Conservation (phyloP, 2,113 vertebrate species). For the Callionymus lyra region DNA sequence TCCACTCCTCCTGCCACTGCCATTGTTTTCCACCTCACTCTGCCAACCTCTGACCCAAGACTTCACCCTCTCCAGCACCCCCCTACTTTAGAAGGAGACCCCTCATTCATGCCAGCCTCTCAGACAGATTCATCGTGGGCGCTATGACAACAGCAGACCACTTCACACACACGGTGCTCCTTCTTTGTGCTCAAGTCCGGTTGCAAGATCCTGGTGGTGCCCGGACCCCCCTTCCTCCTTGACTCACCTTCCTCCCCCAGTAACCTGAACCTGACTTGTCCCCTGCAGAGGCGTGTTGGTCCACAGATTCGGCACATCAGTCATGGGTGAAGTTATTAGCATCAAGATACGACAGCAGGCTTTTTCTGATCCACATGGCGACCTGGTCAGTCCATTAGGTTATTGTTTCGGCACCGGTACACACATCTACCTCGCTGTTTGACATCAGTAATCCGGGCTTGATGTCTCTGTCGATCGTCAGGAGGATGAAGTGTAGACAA, state of each 20-base stretch:
- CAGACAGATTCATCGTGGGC: slow-evolving; percentile 21
- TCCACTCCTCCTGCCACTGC: slow-evolving; percentile 18
- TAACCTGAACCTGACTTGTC: slow-evolving; percentile 42
- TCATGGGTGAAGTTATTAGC: slow-evolving; percentile 3
- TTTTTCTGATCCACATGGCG: slow-evolving; percentile 2
- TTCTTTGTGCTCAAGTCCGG: slow-evolving; percentile 29
- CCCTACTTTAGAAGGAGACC: background rate
- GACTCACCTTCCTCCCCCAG: too few species aligned
- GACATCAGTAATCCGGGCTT: too few species aligned
- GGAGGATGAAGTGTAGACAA: too few species aligned
- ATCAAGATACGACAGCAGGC: slow-evolving; percentile 3
- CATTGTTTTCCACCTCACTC: slow-evolving; percentile 43
- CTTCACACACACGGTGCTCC: too few species aligned
- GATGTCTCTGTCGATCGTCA: too few species aligned
- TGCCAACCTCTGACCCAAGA: slow-evolving; percentile 53
- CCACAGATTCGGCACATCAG: background rate
- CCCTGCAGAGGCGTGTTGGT: slow-evolving; percentile 6
- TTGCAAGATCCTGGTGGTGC: slow-evolving; percentile 30
- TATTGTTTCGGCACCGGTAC: slow-evolving; percentile 7
- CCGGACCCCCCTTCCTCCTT: background rate
- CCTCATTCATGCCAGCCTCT: slow-evolving; percentile 8
- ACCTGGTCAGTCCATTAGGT: slow-evolving; percentile 30
- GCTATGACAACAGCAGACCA: slow-evolving; percentile 50
- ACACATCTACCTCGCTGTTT: too few species aligned
- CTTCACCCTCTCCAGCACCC: slow-evolving; percentile 37